These are phyloP conservation scores for Otolemur crassicaudatus DNA, from an alignment of 2,797 vertebrate genomes.

Conservation along the genomic window DNA sequence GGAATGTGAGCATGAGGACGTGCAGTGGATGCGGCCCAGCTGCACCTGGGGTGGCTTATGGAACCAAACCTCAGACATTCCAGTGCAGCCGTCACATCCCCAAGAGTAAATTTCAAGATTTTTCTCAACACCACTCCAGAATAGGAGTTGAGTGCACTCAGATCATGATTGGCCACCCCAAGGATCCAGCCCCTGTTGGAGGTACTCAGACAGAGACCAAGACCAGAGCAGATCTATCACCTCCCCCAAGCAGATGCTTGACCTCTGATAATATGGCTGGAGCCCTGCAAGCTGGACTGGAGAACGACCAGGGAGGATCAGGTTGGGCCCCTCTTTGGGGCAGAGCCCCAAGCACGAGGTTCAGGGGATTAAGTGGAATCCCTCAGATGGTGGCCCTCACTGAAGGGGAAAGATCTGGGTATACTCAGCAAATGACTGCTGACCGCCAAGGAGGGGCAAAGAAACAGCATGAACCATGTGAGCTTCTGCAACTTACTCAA, in stretches of 20 bases:
- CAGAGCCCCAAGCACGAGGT: not conserved
- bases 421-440: not conserved
- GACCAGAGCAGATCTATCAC: not conserved
- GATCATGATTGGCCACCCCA: not conserved
- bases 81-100: accelerated
- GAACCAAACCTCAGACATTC: not conserved
- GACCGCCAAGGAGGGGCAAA: not conserved
- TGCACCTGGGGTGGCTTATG: not conserved
- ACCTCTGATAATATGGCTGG: not conserved
- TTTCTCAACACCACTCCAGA: not conserved
- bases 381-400: not conserved
- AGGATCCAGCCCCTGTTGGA: not conserved
- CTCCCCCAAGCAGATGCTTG: not conserved
- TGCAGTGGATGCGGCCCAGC: accelerated
- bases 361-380: not conserved
- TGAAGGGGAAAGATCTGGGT: not conserved
- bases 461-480: not conserved
- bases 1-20: not conserved
- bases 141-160: not conserved
- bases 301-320: not conserved
- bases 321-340: not conserved
- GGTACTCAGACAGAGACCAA: not conserved
- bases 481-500: too few species aligned
- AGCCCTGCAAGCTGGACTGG: not conserved
- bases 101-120: not conserved